Evolutionary conservation across 2,888 invertebrate genomes (phyloP).

Genomic region (Labia minor): DNA sequence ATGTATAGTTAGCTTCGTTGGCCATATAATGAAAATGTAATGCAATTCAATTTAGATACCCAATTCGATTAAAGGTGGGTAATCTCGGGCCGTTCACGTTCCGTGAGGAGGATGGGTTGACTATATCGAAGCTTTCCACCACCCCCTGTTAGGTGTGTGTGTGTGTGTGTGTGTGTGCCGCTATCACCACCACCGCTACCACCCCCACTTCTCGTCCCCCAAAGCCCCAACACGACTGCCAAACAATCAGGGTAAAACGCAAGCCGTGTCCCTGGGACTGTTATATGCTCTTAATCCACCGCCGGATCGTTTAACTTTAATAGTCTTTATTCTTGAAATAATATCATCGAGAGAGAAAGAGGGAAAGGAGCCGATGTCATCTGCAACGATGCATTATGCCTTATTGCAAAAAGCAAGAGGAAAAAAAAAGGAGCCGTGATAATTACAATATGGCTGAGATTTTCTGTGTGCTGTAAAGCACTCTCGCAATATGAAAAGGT

Average conservation of each 20-base stretch:
- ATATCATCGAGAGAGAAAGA: not conserved
- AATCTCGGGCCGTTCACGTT: not conserved
- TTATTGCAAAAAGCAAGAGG: no score
- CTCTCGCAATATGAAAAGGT: no score
- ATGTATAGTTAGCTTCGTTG: no score
- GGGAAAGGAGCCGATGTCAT: not conserved
- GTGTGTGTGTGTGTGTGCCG: no score
- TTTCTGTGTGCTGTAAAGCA: no score
- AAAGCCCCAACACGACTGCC: not conserved
- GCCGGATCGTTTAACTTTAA: slow-evolving; percentile 13
- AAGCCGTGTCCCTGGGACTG: not conserved
- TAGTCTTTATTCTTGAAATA: slow-evolving; percentile 7
- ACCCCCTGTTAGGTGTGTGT: not conserved
- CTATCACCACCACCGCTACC: no score
- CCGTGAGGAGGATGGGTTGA: not conserved
- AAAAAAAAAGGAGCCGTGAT: no score
- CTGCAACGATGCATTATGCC: slow-evolving; percentile 1
- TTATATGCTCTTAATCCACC: not conserved
- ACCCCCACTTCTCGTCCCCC: no score
- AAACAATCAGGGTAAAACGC: slow-evolving; percentile 8
- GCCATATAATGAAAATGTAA: not conserved
- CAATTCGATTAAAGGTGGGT: slow-evolving; percentile 13
- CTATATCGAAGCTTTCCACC: not conserved
- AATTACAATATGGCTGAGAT: no score
- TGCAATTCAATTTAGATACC: slow-evolving; percentile 13